Evolutionary conservation across 2,113 vertebrate genomes (phyloP).

Genomic region (Toxotes chatareus): DNA sequence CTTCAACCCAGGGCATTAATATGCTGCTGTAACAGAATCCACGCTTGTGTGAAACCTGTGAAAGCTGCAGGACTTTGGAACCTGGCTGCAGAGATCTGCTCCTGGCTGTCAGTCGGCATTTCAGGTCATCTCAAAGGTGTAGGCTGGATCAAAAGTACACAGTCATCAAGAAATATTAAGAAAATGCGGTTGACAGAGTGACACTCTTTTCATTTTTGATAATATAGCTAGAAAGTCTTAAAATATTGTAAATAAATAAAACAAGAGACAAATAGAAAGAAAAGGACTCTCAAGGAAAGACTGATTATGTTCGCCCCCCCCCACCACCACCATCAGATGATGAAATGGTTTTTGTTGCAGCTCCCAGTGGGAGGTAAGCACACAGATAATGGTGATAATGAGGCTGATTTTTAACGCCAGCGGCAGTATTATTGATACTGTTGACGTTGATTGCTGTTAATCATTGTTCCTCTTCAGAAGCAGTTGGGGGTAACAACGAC

Average conservation of each 20-base stretch:
- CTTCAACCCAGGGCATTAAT: no score
- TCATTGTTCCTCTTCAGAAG: slow-evolving; percentile 48
- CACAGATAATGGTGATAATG: slow-evolving; percentile 52
- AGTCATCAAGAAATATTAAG: no score
- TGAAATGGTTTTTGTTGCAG: slow-evolving; percentile 26
- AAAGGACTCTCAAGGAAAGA: not conserved
- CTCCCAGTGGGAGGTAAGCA: slow-evolving; percentile 14
- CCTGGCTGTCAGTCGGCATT: no score
- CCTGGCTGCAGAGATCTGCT: not conserved
- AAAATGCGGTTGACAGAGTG: no score
- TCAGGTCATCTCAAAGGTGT: no score
- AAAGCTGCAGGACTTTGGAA: not conserved
- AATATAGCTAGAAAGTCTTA: no score
- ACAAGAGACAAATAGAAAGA: not conserved
- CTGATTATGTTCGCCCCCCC: not conserved
- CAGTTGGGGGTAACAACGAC: slow-evolving; percentile 6
- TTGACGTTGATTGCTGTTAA: slow-evolving; percentile 61
- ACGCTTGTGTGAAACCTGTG: not conserved
- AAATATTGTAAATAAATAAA: not conserved
- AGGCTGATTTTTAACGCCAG: slow-evolving; percentile 52
- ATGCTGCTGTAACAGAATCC: not conserved
- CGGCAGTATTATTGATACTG: slow-evolving; percentile 41
- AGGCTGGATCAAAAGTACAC: no score
- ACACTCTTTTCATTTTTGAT: no score
- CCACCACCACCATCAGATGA: slow-evolving; percentile 16